phyloP scores from a whole-genome alignment of 2,888 invertebrate species.

The Oegoconia quadripuncta region DNA sequence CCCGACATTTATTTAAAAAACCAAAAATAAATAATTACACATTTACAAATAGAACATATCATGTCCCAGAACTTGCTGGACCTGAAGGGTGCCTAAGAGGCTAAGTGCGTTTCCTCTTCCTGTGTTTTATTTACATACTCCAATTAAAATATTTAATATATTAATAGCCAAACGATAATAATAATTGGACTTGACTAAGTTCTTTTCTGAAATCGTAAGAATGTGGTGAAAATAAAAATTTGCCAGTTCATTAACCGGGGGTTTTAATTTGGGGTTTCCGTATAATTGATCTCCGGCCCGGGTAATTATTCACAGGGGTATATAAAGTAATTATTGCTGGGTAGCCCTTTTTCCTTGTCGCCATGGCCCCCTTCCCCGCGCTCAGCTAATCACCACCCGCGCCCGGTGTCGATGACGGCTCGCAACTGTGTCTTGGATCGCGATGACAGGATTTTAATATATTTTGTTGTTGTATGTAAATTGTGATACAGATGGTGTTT shows the following conservation, averaged over 20 bases:
- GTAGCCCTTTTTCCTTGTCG: constrained; percentile 77
- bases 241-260: constrained; percentile 62
- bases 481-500: constrained; percentile 56
- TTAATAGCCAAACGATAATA: no score
- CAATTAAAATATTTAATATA: no score
- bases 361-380: constrained; percentile 36
- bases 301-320: constrained; percentile 77
- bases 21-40: no score
- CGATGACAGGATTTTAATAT: constrained; percentile 77
- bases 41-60: no score
- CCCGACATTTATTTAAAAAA: no score
- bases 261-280: constrained; percentile 64
- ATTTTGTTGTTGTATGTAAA: constrained; percentile 74
- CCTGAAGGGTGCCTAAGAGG: no score
- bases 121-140: no score
- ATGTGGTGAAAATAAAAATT: constrained; percentile 50
- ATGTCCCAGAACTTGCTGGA: no score
- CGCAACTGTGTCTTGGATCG: constrained; percentile 67
- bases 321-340: constrained; percentile 74
- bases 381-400: constrained; percentile 63
- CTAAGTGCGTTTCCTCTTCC: no score
- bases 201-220: no score
- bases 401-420: constrained; percentile 73
- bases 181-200: no score
- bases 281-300: constrained; percentile 70